Base-by-base conservation (phyloP, 1,140 invertebrate species). In the Ceratosolen solmsi region DNA sequence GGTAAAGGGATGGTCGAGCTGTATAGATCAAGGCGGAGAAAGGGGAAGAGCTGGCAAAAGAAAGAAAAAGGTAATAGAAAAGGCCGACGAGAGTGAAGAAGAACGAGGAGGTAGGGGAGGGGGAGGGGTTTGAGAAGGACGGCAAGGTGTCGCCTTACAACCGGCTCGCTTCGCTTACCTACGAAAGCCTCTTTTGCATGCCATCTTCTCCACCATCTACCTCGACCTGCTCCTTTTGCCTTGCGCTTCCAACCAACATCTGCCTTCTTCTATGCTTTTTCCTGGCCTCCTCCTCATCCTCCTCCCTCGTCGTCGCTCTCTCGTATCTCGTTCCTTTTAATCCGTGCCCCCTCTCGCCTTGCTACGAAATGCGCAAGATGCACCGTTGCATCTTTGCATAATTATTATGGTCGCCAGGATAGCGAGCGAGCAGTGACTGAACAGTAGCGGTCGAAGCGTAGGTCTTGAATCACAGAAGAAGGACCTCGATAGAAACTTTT, bases 111-210 rank as follows among this genome's bases (percentile, higher is more conserved):
- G n/a, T 0, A 22, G 38, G 78, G n/a, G 82, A 87, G 85, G 86
- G 83, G 84, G 85, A 87, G 85, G 87, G 85, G 87, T 87, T 86
- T 87, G 86, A 88, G 85, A 84, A 84, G 86, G 88, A 85, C 86
- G 86, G 83, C 86, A 89, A 92, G 90, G 90, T 92, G 90, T 91
- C 90, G 90, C 88, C 90, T 92, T 91, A 91, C 90, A 91, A 92
- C 91, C 90, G 90, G 89, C 90, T 92, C 88, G 88, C 87, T 90
- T 90, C 87, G 86, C 87, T 90, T 90, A 89, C 88, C 88, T 73
- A 89, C 87, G 88, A 89, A 88, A 90, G 89, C 87, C 89, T 89
- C 87, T 88, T 92, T 91, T 91, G 91, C 90, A 92, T 91, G 89
- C 90, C 90, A 92, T 91, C 90, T 91, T 86, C 87, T 90, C 88